Percentiles rank a stretch among this genome's conserved stretches.
phyloP scores from a whole-genome alignment of 2,888 invertebrate species.

The Zelleria hepariella region DNA sequence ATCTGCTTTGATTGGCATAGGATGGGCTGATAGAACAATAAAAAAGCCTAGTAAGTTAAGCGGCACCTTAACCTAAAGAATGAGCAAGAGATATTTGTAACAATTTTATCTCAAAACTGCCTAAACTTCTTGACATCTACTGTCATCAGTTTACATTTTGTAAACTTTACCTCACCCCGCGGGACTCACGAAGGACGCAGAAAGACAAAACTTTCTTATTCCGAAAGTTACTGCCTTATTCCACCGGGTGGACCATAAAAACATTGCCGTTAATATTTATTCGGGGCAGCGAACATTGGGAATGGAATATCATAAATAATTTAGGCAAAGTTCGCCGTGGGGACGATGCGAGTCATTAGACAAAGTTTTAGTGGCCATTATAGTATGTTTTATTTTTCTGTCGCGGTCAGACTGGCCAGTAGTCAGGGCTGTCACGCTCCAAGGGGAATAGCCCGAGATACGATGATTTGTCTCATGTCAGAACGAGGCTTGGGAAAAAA shows the following conservation, averaged over 20 bases:
- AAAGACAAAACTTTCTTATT: conserved; percentile 1
- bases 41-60: too few species aligned
- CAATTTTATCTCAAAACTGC: not conserved
- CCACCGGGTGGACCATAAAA: conserved; percentile 15
- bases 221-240: not conserved
- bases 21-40: too few species aligned
- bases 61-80: too few species aligned
- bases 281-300: conserved; percentile 10
- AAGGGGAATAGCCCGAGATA: not conserved
- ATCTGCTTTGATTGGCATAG: too few species aligned
- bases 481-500: not conserved
- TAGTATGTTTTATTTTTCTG: conserved; percentile 23
- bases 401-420: not conserved
- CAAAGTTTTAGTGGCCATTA: conserved; percentile 60
- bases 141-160: not conserved
- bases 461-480: not conserved
- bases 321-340: conserved; percentile 38
- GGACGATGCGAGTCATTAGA: conserved; percentile 52
- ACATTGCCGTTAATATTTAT: conserved; percentile 14
- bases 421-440: not conserved
- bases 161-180: not conserved
- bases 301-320: conserved; percentile 49
- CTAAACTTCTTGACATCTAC: not conserved
- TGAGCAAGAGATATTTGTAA: too few species aligned
- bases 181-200: too few species aligned